These are phyloP conservation scores for Phainopepla nitens DNA, from an alignment of 2,113 vertebrate species.

Conservation along the genomic window DNA sequence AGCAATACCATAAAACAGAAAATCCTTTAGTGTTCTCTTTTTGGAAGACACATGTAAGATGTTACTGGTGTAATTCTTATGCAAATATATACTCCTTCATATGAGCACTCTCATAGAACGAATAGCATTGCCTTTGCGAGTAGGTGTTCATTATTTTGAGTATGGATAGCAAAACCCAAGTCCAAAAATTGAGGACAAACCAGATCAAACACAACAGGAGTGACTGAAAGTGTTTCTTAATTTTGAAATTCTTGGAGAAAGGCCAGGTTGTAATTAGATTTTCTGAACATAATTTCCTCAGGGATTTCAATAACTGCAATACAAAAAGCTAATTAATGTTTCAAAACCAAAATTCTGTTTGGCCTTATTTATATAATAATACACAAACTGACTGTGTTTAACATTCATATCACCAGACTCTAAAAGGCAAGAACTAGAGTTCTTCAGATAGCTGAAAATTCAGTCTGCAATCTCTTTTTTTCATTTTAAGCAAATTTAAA, in stretches of 20 bases:
- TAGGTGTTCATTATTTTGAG: neutral
- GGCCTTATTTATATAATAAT: neutral
- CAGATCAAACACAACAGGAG: neutral
- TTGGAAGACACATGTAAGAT: neutral
- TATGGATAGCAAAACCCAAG: neutral
- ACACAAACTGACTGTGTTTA: neutral
- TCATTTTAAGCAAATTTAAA: neutral
- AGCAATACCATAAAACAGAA: neutral
- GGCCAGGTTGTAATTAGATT: neutral
- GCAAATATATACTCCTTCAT: neutral
- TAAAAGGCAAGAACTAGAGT: neutral
- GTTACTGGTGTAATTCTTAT: neutral
- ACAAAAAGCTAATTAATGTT: neutral
- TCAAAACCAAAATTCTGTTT: neutral
- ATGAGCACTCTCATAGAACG: neutral
- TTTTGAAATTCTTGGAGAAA: conserved; percentile 14
- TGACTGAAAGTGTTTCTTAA: neutral
- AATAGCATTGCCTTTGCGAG: neutral
- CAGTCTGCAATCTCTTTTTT: neutral
- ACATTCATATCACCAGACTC: neutral
- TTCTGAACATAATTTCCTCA: neutral
- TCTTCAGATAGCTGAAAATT: neutral
- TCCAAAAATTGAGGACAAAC: neutral
- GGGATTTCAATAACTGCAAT: neutral
- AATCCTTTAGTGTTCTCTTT: neutral